Evolutionary conservation across 2,888 invertebrate species (phyloP).

Genomic region (Cryptus armator): DNA sequence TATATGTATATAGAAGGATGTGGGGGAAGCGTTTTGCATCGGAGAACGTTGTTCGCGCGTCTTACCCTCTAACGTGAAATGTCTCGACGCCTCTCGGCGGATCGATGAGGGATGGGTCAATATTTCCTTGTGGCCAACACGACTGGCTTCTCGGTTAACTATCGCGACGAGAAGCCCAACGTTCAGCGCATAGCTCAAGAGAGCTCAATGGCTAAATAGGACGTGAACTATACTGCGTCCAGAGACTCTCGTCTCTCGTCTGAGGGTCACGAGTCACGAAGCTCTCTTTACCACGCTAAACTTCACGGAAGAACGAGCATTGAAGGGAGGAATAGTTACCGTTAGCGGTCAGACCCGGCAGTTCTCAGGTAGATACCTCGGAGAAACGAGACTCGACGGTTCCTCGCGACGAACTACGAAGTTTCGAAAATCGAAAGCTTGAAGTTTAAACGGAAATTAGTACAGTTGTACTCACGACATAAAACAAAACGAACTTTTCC

Average conservation of each 20-base stretch:
- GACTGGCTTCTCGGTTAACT: slow-evolving; percentile 61
- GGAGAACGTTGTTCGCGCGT: slow-evolving; percentile 22
- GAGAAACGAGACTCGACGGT: not conserved
- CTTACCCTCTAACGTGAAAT: slow-evolving; percentile 57
- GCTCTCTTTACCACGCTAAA: slow-evolving; percentile 30
- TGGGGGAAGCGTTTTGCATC: not conserved
- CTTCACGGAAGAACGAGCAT: slow-evolving; percentile 43
- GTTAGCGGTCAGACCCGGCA: slow-evolving; percentile 30
- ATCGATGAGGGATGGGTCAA: slow-evolving; percentile 67
- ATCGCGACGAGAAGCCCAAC: slow-evolving; percentile 50
- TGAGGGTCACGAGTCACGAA: slow-evolving; percentile 53
- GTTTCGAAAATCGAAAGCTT: not conserved
- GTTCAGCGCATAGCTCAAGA: slow-evolving; percentile 20
- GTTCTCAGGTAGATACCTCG: not conserved
- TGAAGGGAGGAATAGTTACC: slow-evolving; percentile 38
- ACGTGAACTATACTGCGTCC: slow-evolving; percentile 11
- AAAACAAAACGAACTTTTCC: not conserved
- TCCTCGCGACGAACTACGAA: not conserved
- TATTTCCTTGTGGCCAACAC: slow-evolving; percentile 63
- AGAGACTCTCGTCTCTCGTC: slow-evolving; percentile 6
- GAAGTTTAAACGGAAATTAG: not conserved
- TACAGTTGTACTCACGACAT: not conserved
- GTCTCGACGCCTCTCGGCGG: slow-evolving; percentile 42
- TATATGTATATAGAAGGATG: not conserved
- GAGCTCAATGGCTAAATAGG: slow-evolving; percentile 22